Base-by-base conservation (phyloP, 2,113 vertebrate species). In the Brachypteracias leptosomus region DNA sequence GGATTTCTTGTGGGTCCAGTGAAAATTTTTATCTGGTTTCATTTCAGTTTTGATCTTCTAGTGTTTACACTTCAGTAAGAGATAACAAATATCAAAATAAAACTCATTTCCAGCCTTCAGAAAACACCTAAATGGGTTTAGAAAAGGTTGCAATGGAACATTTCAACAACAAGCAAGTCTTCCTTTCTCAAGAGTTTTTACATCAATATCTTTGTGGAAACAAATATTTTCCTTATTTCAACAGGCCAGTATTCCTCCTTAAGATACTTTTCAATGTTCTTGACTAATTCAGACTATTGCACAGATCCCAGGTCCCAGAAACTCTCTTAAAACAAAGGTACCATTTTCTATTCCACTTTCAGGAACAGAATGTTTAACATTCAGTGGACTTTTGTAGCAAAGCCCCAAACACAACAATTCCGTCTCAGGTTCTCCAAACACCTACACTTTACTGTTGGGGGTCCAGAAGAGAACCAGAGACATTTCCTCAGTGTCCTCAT, bases 31-130 rank as follows among this genome's bases (percentile, higher is more conserved):
- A 2, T 59, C 26, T 22, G 8, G 14, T 88, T 94, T 87, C 44
- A 65, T 81, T 79, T 89, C 57, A 36, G 44, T 78, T 93, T 94
- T 85, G 42, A 79, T 91, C 52, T 89, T 85, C 52, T 68, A 38
- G 49, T 61, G 31, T 88, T 89, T 88, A n/a, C 36, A 49, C 28
- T 40, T 65, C 28, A 36, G 25, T 44, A 52, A 93, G 33, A 16
- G 40, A 85, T 40, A 85, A 47, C 13, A 61, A 66, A 72, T 12
- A 80, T 7, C 28, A 85, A 81, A 89, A 42, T 57, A 71, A 66
- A 81, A 91, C 12, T 89, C 4, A 91, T 85, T 95, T 84, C 38
- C 84, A 93, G 77, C 25, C 38, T 77, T 87, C 36, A 59, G 61
- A 81, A 81, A 91, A 63, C 16, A 46, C 9, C 12, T 71, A 38